A percentile compares a stretch with the other conserved stretches of the same genome.
Conservation (phyloP, 2,888 invertebrate genomes). For the Nasonia oneida region DNA sequence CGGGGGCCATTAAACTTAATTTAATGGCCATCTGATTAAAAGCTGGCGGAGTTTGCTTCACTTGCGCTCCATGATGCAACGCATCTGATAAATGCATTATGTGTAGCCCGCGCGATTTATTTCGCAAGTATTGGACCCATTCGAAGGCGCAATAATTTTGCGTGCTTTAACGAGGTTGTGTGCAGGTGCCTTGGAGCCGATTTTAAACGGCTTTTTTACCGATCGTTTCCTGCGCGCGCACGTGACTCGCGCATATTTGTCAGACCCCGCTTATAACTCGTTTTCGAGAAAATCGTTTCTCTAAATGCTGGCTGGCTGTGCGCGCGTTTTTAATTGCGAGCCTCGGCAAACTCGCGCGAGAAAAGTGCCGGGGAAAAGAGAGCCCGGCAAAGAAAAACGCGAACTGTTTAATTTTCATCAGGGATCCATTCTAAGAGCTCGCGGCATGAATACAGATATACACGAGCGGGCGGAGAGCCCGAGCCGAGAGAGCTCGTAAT, state of each 20-base stretch:
- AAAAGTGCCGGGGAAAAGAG: not conserved
- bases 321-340: not conserved
- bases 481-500: conserved; percentile 26
- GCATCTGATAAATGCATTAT: conserved; percentile 6
- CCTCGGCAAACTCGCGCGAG: not conserved
- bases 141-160: not conserved
- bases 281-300: not conserved
- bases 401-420: conserved; percentile 57
- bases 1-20: conserved; percentile 15
- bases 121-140: conserved; percentile 5
- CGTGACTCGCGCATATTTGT: not conserved
- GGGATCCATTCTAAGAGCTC: conserved; percentile 24
- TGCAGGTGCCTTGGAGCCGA: conserved; percentile 2
- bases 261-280: not conserved
- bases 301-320: not conserved
- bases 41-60: conserved; percentile 22
- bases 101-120: conserved; percentile 28
- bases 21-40: conserved; percentile 20
- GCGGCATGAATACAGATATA: conserved; percentile 35
- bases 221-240: not conserved
- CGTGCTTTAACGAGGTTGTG: not conserved
- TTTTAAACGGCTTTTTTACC: conserved; percentile 7
- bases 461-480: not conserved
- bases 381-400: conserved; percentile 21
- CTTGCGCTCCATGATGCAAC: conserved; percentile 8